Evolutionary conservation across 2,113 vertebrate genomes (phyloP).

Genomic region (Zeus faber): DNA sequence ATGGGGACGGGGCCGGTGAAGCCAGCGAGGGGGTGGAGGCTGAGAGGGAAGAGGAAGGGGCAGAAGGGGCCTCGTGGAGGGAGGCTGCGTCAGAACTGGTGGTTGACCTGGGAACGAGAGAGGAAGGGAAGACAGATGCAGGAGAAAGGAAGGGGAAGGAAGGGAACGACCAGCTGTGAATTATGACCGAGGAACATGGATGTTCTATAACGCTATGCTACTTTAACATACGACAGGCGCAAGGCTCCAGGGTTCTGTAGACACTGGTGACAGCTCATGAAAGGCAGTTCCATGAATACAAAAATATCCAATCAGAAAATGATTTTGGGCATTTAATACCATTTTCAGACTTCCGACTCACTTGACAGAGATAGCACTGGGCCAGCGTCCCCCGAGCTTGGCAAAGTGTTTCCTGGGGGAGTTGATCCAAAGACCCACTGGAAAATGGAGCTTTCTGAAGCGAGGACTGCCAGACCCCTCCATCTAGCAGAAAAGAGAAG

Average conservation of each 20-base stretch:
- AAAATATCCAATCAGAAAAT: too few species aligned
- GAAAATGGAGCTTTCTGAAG: constrained; percentile 88
- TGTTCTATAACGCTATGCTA: constrained; percentile 52
- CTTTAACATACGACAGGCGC: constrained; percentile 52
- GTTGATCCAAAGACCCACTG: constrained; percentile 92
- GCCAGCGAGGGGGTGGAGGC: constrained; percentile 73
- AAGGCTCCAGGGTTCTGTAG: constrained; percentile 22
- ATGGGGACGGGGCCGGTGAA: constrained; percentile 68
- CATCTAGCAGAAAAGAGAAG: constrained; percentile 64
- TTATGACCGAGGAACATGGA: constrained; percentile 53
- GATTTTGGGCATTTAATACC: constrained; percentile 14
- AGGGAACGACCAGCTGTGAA: constrained; percentile 61
- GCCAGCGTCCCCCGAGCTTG: constrained; percentile 88
- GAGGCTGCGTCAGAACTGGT: constrained; percentile 78
- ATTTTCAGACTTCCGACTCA: constrained; percentile 58
- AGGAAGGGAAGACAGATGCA: constrained; percentile 40
- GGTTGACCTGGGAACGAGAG: constrained; percentile 64
- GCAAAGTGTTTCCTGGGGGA: constrained; percentile 91
- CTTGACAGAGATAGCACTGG: constrained; percentile 88
- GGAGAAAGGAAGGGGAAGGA: constrained; percentile 57
- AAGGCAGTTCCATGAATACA: too few species aligned
- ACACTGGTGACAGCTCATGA: not conserved
- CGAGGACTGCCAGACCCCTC: constrained; percentile 89
- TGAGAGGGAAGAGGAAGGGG: constrained; percentile 71
- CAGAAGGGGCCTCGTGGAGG: constrained; percentile 69